Evolutionary conservation across 1,140 invertebrate species (phyloP).

Genomic region (Tribolium castaneum): DNA sequence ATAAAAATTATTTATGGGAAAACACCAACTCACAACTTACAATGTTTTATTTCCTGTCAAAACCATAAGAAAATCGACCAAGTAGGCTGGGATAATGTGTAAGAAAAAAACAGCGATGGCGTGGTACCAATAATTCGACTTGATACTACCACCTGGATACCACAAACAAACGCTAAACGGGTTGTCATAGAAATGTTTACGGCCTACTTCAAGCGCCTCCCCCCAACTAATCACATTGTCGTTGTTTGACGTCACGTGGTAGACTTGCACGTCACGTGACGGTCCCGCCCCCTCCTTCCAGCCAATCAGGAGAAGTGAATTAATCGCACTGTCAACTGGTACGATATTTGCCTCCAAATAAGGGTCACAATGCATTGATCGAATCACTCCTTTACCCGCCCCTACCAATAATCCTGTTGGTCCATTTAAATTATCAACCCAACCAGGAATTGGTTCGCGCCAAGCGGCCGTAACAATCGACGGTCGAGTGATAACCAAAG

Average conservation of each 20-base stretch:
- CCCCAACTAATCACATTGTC: constrained; percentile 81
- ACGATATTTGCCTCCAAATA: constrained; percentile 75
- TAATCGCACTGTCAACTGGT: constrained; percentile 81
- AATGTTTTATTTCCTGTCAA: constrained; percentile 81
- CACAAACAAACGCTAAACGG: constrained; percentile 78
- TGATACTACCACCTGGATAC: constrained; percentile 84
- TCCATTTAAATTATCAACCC: constrained; percentile 93
- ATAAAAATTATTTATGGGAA: background rate
- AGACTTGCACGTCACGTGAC: constrained; percentile 59
- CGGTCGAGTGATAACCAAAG: constrained; percentile 77
- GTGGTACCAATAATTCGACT: constrained; percentile 75
- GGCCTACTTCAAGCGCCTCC: constrained; percentile 76
- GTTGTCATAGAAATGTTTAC: constrained; percentile 69
- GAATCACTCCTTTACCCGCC: constrained; percentile 78
- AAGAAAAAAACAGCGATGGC: constrained; percentile 77
- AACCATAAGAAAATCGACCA: constrained; percentile 77
- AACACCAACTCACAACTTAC: constrained; percentile 67
- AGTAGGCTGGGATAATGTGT: constrained; percentile 84
- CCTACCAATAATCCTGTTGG: constrained; percentile 78
- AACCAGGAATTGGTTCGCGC: constrained; percentile 71
- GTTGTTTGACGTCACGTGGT: constrained; percentile 51
- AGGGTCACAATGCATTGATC: constrained; percentile 73
- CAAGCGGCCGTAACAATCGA: constrained; percentile 71
- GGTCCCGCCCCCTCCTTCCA: constrained; percentile 70
- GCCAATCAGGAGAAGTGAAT: constrained; percentile 81